Evolutionary conservation across 1,140 invertebrate genomes (phyloP), one percentile per base, ranked within the genome.

Genomic region (Drosophila suzukii): DNA sequence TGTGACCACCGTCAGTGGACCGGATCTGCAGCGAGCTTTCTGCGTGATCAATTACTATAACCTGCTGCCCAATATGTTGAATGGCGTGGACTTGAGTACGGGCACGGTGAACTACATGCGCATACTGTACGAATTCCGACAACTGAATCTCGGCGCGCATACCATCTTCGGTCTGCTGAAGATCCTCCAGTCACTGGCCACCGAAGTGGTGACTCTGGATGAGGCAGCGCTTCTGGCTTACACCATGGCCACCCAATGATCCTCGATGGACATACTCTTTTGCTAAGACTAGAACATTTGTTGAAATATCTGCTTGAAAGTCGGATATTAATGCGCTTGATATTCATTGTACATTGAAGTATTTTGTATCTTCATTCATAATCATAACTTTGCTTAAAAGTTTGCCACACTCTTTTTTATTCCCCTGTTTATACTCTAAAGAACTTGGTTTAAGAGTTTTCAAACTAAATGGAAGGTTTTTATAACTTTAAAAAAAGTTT

Each of bases 21-120:
- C 74, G 15, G 91, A 92, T 38, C n/a, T 76, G 73, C 86, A 61
- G 92, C 86, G 71, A 56, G 82, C 96, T 24, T 93, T 93, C 6
- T 92, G 94, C 12, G 95, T 94, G 65, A 90, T 95, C 12, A 94
- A 94, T 57, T 95, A 94, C 85, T 94, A 95, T 67, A 94, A 95
- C 82, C 89, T 96, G 55, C 93, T 94, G 13, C 91, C 91, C 15
- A 89, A 92, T 36, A 84, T 92, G 38, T 66, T 94, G 34, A 86
- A 77, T 41, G 90, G 86, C n/a, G 61, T 92, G 7, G 76, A 90
- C 62, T 46, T 85, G 11, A 75, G 57, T 39, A 60, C 55, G 34
- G 91, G 86, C 0, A 73, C 83, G 2, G 38, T 92, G 6, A 92
- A 90, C 41, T 92, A 92, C 50, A 57, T 93, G 60, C 83, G 88